A percentile compares a stretch with the other conserved stretches of the same genome.
phyloP scores from a whole-genome alignment of 1,140 invertebrate genomes.

The Drosophila burlai region DNA sequence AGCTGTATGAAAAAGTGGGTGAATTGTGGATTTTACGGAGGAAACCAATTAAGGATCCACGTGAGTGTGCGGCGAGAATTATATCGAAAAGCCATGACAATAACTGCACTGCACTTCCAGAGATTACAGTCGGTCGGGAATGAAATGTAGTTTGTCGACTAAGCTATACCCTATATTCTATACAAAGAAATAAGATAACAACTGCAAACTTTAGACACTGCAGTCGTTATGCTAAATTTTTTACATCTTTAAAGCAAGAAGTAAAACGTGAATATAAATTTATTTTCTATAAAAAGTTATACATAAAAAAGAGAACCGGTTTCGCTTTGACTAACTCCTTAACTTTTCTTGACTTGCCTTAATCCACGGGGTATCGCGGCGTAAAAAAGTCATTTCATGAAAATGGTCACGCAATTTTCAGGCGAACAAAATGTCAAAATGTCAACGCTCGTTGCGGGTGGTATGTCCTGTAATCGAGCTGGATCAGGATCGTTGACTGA shows the following conservation, averaged over 20 bases:
- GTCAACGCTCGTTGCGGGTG: conserved; percentile 8
- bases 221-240: too few relatives aligned
- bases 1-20: conserved; percentile 7
- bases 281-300: not conserved
- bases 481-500: conserved; percentile 40
- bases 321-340: not conserved
- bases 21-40: conserved; percentile 28
- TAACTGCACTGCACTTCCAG: conserved; percentile 34
- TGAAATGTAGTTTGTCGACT: not conserved
- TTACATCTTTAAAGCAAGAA: not conserved
- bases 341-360: conserved; percentile 1
- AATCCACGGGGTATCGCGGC: conserved; percentile 1
- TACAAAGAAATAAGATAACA: too few relatives aligned
- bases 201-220: too few relatives aligned
- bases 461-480: conserved; percentile 7
- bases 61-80: conserved; percentile 13
- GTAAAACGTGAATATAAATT: not conserved
- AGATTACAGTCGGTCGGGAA: conserved; percentile 14
- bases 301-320: too few relatives aligned
- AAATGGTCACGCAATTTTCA: conserved; percentile 1
- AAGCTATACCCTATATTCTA: not conserved
- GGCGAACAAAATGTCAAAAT: conserved; percentile 24
- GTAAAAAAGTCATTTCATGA: not conserved
- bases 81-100: conserved; percentile 49
- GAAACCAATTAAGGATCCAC: conserved; percentile 47